These are phyloP conservation scores for Drosophila bifasciata DNA, from an alignment of 1,140 invertebrate species.

Conservation along the genomic window DNA sequence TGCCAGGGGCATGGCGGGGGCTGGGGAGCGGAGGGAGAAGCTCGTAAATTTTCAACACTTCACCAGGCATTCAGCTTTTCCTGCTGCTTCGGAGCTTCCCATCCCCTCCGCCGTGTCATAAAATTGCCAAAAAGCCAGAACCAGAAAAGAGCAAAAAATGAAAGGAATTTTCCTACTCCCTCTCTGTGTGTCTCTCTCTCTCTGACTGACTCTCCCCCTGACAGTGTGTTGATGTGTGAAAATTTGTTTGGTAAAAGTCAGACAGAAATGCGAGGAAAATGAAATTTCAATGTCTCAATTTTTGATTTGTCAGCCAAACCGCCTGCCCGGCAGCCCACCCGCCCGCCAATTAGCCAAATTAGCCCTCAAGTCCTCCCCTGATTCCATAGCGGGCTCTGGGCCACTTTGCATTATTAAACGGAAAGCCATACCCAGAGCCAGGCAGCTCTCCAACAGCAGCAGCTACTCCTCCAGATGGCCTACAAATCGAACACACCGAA, in stretches of 20 bases:
- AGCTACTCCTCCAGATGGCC: slow-evolving; percentile 46
- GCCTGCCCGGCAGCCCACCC: too few species aligned
- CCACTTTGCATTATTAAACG: slow-evolving; percentile 62
- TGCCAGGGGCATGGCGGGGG: background rate
- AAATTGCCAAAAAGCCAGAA: slow-evolving; percentile 64
- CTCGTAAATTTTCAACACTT: slow-evolving; percentile 79
- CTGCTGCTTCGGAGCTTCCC: background rate
- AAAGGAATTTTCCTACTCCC: slow-evolving; percentile 34
- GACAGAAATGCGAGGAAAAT: background rate
- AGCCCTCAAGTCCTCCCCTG: slow-evolving; percentile 9
- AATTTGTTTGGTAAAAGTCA: slow-evolving; percentile 37
- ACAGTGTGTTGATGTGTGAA: slow-evolving; percentile 70
- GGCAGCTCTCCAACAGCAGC: slow-evolving; percentile 6
- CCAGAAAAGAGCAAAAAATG: slow-evolving; percentile 43
- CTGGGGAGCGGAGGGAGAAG: background rate
- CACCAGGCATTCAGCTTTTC: slow-evolving; percentile 55
- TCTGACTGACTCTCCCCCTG: background rate
- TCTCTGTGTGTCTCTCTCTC: background rate
- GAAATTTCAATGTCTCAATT: slow-evolving; percentile 40
- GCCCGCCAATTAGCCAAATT: slow-evolving; percentile 70
- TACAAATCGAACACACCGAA: slow-evolving; percentile 28
- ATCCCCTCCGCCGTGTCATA: slow-evolving; percentile 47
- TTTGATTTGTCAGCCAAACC: slow-evolving; percentile 30
- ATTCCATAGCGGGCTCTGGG: background rate
- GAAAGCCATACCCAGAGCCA: slow-evolving; percentile 21